These are phyloP conservation scores for Argentina silus DNA, from an alignment of 2,797 vertebrate species.

Conservation along the genomic window DNA sequence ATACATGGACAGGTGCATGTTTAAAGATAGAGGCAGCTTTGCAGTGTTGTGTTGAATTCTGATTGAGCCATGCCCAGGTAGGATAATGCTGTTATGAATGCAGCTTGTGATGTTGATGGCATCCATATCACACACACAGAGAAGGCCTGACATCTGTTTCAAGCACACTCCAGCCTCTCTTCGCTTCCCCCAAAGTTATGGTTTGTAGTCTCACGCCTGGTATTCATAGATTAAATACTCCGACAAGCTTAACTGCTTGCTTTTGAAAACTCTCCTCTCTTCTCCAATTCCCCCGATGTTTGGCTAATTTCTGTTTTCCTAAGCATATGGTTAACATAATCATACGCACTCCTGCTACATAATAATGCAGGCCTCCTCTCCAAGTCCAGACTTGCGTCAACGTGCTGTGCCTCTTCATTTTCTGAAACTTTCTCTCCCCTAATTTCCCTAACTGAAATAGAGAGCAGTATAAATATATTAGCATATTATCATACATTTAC, in stretches of 20 bases:
- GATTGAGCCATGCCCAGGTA: constrained; percentile 66
- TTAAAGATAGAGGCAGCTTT: constrained; percentile 80
- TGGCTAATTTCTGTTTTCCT: constrained; percentile 66
- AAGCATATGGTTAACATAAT: constrained; percentile 64
- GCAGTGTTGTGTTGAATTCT: constrained; percentile 65
- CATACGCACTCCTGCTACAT: constrained; percentile 46
- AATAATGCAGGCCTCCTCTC: constrained; percentile 41
- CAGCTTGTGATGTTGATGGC: constrained; percentile 68
- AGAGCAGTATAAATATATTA: no score
- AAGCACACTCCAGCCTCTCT: constrained; percentile 63
- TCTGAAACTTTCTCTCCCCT: neutral
- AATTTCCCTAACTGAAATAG: neutral
- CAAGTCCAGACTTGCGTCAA: constrained; percentile 18
- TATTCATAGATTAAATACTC: constrained; percentile 76
- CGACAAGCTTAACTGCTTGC: constrained; percentile 73
- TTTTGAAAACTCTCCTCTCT: constrained; percentile 66
- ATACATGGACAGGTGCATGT: constrained; percentile 77
- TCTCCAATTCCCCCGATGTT: constrained; percentile 65
- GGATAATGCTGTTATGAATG: constrained; percentile 71
- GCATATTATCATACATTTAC: neutral
- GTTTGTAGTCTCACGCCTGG: constrained; percentile 67
- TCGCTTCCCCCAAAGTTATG: constrained; percentile 65
- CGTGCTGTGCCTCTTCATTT: neutral
- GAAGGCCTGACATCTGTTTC: constrained; percentile 70
- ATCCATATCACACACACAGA: constrained; percentile 60